phyloP scores from a whole-genome alignment of 2,113 vertebrate genomes.

The Acanthochromis polyacanthus region DNA sequence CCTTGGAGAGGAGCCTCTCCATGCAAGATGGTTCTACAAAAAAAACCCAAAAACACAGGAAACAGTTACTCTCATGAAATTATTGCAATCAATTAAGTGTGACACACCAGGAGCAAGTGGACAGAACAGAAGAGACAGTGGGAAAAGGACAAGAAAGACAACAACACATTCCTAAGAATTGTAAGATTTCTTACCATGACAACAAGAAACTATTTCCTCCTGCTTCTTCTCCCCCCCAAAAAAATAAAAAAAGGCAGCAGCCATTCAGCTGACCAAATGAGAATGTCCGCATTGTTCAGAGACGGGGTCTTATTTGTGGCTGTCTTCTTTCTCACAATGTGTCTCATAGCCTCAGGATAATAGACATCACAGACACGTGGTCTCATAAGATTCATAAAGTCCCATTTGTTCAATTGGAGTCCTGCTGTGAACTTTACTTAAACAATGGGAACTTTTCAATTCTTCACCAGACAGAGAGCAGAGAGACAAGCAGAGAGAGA shows the following conservation, averaged over 20 bases:
- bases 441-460: slow-evolving; percentile 69
- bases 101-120: not conserved
- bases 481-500: not conserved
- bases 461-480: slow-evolving; percentile 18
- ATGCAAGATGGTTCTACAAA: slow-evolving; percentile 90
- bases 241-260: slow-evolving; percentile 3
- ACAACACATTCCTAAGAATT: not conserved
- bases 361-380: slow-evolving; percentile 60
- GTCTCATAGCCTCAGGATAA: slow-evolving; percentile 65
- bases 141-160: not conserved
- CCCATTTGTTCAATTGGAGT: slow-evolving; percentile 62
- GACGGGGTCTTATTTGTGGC: slow-evolving; percentile 29
- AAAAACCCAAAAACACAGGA: not conserved
- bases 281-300: slow-evolving; percentile 67
- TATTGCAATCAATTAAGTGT: not conserved
- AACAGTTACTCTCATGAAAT: not conserved
- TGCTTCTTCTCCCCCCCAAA: not conserved
- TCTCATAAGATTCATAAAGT: slow-evolving; percentile 73
- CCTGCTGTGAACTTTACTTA: slow-evolving; percentile 65
- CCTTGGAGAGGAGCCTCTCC: slow-evolving; percentile 94
- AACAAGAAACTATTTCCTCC: slow-evolving; percentile 7
- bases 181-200: slow-evolving; percentile 2
- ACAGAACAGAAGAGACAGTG: not conserved
- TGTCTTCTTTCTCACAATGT: slow-evolving; percentile 60
- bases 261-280: slow-evolving; percentile 61